A percentile compares a stretch with the other conserved stretches of the same genome.
Conservation (phyloP, 2,797 vertebrate genomes). For the Xenentodon cancila region DNA sequence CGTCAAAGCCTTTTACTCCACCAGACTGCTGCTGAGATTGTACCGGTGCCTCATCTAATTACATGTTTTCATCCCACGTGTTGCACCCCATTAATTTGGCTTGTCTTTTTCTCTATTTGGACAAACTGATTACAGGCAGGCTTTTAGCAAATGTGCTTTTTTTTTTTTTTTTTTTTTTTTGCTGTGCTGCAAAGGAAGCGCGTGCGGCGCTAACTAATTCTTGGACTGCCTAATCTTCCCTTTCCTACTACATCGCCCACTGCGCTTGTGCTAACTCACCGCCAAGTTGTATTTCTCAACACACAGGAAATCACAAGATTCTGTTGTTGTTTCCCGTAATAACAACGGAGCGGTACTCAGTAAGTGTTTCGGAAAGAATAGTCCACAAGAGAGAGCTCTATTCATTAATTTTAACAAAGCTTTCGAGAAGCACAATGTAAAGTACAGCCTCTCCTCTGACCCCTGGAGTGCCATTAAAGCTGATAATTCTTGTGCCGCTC, state of each 20-base stretch:
- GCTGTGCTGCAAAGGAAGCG: constrained; percentile 38
- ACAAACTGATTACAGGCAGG: constrained; percentile 41
- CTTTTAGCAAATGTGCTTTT: constrained; percentile 25
- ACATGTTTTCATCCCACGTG: constrained; percentile 54
- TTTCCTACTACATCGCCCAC: constrained; percentile 38
- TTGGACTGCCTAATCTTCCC: constrained; percentile 53
- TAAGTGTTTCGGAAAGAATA: constrained; percentile 33
- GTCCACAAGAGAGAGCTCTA: constrained; percentile 53
- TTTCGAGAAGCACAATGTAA: constrained; percentile 60
- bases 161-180: constrained; percentile 16
- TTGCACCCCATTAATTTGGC: constrained; percentile 57
- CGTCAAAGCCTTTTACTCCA: constrained; percentile 33
- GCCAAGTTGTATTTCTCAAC: constrained; percentile 33
- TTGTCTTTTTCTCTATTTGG: constrained; percentile 35
- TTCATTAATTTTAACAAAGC: constrained; percentile 63
- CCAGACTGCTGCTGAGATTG: constrained; percentile 40
- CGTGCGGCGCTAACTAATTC: constrained; percentile 26
- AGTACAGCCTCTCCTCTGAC: constrained; percentile 59
- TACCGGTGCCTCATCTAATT: constrained; percentile 57
- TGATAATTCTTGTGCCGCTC: constrained; percentile 53
- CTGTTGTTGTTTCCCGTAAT: constrained; percentile 44
- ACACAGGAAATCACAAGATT: constrained; percentile 30
- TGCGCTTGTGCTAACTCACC: constrained; percentile 53
- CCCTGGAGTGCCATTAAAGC: constrained; percentile 58
- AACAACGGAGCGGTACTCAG: constrained; percentile 49